phyloP scores from a whole-genome alignment of 2,888 invertebrate species.

The Ichneumoninae sp. region DNA sequence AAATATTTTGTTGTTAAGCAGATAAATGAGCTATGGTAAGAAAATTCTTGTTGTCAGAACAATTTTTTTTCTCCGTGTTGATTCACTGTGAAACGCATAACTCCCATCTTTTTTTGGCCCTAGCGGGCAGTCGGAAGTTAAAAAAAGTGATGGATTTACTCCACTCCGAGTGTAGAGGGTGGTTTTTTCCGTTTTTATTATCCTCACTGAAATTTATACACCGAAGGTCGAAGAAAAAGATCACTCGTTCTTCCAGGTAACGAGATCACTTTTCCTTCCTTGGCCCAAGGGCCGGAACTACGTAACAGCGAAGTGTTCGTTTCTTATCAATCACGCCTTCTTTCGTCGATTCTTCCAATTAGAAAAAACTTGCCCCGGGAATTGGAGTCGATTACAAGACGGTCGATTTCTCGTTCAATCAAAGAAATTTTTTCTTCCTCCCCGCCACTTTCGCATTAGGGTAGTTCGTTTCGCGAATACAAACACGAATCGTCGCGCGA shows the following conservation, averaged over 20 bases:
- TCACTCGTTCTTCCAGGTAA: not conserved
- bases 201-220: not conserved
- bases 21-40: too few relatives aligned
- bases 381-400: not conserved
- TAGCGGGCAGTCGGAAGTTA: too few relatives aligned
- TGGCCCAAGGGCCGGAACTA: not conserved
- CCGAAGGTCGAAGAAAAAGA: not conserved
- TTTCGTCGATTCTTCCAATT: not conserved
- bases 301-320: not conserved
- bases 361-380: not conserved
- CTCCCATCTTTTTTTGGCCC: too few relatives aligned
- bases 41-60: too few relatives aligned
- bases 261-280: not conserved
- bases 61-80: too few relatives aligned
- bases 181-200: not conserved
- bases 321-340: not conserved
- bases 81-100: too few relatives aligned
- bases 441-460: not conserved
- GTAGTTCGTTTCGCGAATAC: not conserved
- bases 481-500: not conserved
- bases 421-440: not conserved
- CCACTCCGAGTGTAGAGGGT: not conserved
- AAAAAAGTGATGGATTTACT: not conserved
- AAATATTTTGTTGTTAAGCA: too few relatives aligned
- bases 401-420: not conserved